These are phyloP conservation scores for Leptosomus discolor DNA, from an alignment of 2,113 vertebrate species.

Conservation along the genomic window DNA sequence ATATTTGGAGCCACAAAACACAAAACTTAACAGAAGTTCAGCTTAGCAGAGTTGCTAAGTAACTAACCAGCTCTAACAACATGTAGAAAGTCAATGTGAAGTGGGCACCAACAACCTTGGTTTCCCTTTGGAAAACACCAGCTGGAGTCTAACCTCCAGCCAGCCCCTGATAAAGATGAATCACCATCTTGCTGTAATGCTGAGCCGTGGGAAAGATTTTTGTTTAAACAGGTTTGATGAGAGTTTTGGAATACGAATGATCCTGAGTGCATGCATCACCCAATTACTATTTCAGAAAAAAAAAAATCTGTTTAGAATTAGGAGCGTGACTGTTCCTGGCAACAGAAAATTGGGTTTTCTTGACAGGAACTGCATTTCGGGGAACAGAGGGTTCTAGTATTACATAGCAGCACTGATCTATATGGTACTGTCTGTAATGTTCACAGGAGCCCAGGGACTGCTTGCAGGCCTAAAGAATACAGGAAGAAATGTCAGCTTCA, in stretches of 20 bases:
- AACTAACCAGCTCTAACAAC: background rate
- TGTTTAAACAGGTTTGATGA: background rate
- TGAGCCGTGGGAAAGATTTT: background rate
- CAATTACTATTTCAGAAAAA: background rate
- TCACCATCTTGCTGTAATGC: background rate
- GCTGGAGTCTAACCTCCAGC: background rate
- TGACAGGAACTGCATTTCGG: background rate
- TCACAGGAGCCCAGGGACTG: background rate
- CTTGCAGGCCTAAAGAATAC: background rate
- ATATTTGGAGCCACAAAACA: background rate
- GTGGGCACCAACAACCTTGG: background rate
- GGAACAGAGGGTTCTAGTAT: background rate
- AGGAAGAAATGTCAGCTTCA: background rate
- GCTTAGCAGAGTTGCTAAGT: background rate
- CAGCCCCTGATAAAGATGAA: background rate
- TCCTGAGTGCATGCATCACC: background rate
- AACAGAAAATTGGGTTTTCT: background rate
- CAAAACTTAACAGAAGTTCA: background rate
- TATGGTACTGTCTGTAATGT: background rate
- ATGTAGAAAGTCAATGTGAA: accelerated
- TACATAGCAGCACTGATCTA: background rate
- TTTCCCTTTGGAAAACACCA: background rate
- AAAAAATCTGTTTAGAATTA: background rate
- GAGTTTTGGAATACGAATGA: background rate
- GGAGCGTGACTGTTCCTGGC: background rate